Evolutionary conservation across 1,140 invertebrate species (phyloP).

Genomic region (Ruditapes philippinarum): DNA sequence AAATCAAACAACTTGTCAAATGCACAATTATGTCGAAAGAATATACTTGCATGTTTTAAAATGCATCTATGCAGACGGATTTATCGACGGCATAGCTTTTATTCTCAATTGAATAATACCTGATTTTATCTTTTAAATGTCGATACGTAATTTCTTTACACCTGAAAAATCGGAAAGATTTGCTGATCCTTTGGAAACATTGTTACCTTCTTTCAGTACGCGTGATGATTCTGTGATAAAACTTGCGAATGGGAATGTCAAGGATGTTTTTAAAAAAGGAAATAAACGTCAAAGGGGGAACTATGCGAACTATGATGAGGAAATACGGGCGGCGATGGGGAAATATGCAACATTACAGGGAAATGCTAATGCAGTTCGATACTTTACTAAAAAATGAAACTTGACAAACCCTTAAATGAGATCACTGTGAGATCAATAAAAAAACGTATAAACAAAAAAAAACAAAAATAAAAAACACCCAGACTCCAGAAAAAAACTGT

Average conservation of each 20-base stretch:
- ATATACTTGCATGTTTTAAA: too few species aligned
- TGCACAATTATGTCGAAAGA: too few species aligned
- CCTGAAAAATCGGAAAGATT: not conserved
- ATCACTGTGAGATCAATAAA: not conserved
- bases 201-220: not conserved
- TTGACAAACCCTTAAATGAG: not conserved
- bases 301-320: not conserved
- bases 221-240: not conserved
- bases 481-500: not conserved
- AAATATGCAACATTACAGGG: not conserved
- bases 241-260: not conserved
- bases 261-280: not conserved
- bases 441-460: not conserved
- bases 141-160: not conserved
- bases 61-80: too few species aligned
- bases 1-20: too few species aligned
- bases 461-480: too few species aligned
- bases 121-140: not conserved
- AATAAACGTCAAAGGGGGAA: not conserved
- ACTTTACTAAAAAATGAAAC: not conserved
- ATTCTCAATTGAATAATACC: too few species aligned
- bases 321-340: not conserved
- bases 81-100: too few species aligned
- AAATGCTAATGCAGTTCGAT: not conserved
- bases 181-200: not conserved